phyloP scores from a whole-genome alignment of 2,888 invertebrate species.

The Julus scanicus region DNA sequence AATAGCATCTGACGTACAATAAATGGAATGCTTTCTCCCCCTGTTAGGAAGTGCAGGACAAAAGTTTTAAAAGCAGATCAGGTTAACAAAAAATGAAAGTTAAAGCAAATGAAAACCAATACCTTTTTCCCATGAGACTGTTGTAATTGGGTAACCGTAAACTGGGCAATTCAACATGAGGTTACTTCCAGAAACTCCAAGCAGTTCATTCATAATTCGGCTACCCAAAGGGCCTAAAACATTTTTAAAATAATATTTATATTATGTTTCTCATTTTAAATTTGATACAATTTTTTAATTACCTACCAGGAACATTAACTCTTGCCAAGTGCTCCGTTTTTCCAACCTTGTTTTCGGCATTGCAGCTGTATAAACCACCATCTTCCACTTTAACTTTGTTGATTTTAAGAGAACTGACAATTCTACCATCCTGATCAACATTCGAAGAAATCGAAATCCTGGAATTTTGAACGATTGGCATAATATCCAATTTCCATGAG shows the following conservation, averaged over 20 bases:
- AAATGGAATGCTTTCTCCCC: conserved; percentile 86
- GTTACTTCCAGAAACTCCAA: conserved; percentile 52
- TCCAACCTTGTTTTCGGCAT: conserved; percentile 60
- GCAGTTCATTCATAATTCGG: not conserved
- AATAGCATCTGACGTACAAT: conserved; percentile 95
- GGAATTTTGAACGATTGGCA: not conserved
- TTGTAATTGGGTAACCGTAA: conserved; percentile 58
- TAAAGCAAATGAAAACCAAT: not conserved
- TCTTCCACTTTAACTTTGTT: conserved; percentile 56
- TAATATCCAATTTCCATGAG: conserved; percentile 52
- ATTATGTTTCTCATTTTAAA: not conserved
- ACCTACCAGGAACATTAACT: conserved; percentile 60
- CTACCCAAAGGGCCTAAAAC: conserved; percentile 20
- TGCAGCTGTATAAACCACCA: conserved; percentile 60
- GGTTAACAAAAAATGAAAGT: too few species aligned
- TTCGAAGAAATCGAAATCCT: not conserved
- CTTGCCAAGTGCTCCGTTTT: conserved; percentile 57
- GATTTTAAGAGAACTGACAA: conserved; percentile 46
- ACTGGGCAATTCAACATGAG: conserved; percentile 57
- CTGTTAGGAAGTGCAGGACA: too few species aligned
- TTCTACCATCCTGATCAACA: not conserved
- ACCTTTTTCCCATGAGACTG: conserved; percentile 58
- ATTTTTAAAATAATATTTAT: not conserved
- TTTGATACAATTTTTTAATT: not conserved
- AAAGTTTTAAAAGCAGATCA: too few species aligned